Conservation (phyloP, 2,113 vertebrate genomes). For the Tupaia chinensis region DNA sequence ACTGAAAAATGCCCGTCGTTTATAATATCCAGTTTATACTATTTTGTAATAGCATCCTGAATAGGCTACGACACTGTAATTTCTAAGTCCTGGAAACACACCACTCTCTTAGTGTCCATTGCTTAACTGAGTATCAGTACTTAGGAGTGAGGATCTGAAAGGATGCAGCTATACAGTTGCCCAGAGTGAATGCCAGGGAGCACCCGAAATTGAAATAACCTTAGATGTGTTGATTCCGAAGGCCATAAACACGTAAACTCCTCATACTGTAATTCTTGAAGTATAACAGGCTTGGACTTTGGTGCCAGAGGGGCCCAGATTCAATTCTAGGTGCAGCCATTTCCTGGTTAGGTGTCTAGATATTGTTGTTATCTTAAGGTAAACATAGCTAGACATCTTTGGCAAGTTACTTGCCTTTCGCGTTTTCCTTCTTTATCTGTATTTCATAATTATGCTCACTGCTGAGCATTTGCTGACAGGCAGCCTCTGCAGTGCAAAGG, state of each 20-base stretch:
- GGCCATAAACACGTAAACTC: not conserved
- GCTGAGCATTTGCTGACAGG: not conserved
- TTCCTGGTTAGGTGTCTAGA: not conserved
- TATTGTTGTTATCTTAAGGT: too few species aligned
- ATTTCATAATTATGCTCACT: not conserved
- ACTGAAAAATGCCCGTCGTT: not conserved
- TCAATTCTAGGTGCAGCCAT: not conserved
- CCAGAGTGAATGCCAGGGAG: not conserved
- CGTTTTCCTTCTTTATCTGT: not conserved
- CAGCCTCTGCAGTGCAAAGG: not conserved
- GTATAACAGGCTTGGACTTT: not conserved
- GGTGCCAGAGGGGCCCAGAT: not conserved
- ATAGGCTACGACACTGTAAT: not conserved
- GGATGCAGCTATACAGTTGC: not conserved
- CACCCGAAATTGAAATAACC: not conserved
- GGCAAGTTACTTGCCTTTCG: not conserved
- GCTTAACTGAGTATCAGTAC: not conserved
- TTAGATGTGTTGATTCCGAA: not conserved
- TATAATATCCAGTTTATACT: not conserved
- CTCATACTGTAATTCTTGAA: not conserved
- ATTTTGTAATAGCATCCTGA: not conserved
- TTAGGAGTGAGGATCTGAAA: not conserved
- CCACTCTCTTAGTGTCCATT: not conserved
- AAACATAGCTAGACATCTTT: not conserved
- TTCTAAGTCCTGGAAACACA: conserved; percentile 18